Base-by-base conservation (phyloP, 1,140 invertebrate species). In the Phthorimaea operculella region DNA sequence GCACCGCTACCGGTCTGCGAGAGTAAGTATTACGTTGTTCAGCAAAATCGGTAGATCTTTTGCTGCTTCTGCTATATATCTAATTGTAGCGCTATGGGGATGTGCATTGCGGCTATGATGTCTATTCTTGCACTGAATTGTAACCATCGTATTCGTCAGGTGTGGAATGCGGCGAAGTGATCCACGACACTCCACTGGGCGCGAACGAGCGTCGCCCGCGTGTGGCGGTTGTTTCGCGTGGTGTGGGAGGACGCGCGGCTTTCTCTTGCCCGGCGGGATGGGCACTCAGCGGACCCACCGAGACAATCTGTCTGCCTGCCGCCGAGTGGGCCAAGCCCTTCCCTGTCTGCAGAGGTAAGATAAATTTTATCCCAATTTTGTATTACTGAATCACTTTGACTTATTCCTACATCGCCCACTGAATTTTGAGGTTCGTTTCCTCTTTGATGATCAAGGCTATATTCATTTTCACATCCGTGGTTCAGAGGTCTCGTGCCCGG, bases 211-310 rank as follows among this genome's bases (percentile, higher is more conserved):
- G 87, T 36, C 79, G 89, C 55, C 84, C 92, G n/a, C 86, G 90
- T 42, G 90, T 92, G 45, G 86, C 91, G 3, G 88, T 93, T 16
- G 85, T 93, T 44, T 92, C 91, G 11, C 87, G 92, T 33, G 90
- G 92, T 58, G 92, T 94, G 50, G 93, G 93, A 8, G 92, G 93
- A 0, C 83, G 90, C 45, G 92, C 91, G 12, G 90, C 91, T 42
- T 95, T 95, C 86, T 90, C 89, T 39, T 97, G 95, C 78, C 86
- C 90, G 4, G 87, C 90, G 42, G 94, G 94, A 21, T 95, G 90
- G 82, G 91, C 91, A 21, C 85, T 96, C n/a, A 82, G 88, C 33
- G 94, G 94, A 0, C 87, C 90, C 1, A 71, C 88, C 5, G 92
- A 93, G 75, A 90, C 93, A 7, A 88, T 91, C 12, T 97, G 94